Evolutionary conservation across 2,797 vertebrate genomes (phyloP).

Genomic region (Ctenochaetus hawaiiensis): DNA sequence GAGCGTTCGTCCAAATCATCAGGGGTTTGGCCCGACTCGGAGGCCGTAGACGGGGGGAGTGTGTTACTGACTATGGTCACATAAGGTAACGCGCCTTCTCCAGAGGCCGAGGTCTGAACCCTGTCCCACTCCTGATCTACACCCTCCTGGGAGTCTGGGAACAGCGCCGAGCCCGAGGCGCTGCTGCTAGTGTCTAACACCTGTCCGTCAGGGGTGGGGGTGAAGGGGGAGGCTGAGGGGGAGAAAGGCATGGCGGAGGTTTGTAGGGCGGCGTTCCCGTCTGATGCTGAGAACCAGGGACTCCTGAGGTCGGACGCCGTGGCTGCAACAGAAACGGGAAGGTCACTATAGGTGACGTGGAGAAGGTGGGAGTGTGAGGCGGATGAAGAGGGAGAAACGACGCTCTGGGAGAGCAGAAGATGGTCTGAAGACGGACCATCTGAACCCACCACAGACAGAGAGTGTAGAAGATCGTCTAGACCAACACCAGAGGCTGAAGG

Average conservation of each 20-base stretch:
- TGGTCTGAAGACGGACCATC: conserved; percentile 62
- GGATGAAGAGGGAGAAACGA: conserved; percentile 65
- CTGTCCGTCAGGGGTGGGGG: conserved; percentile 83
- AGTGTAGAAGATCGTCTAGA: conserved; percentile 71
- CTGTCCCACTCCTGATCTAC: conserved; percentile 86
- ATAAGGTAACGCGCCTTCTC: conserved; percentile 76
- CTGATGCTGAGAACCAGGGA: conserved; percentile 75
- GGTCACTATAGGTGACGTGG: conserved; percentile 78
- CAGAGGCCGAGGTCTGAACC: conserved; percentile 84
- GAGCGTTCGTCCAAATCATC: conserved; percentile 77
- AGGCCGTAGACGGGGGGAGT: conserved; percentile 27
- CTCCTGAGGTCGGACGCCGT: conserved; percentile 72
- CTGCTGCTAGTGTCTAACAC: conserved; percentile 81
- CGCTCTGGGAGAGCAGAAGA: conserved; percentile 64
- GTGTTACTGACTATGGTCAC: conserved; percentile 54
- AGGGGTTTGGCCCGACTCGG: conserved; percentile 58
- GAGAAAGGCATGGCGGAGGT: conserved; percentile 78
- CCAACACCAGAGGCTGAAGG: conserved; percentile 58
- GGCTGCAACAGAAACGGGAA: conserved; percentile 85
- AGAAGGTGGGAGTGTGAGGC: conserved; percentile 70
- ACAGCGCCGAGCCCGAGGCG: conserved; percentile 89
- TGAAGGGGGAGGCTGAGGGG: conserved; percentile 76
- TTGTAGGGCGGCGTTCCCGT: conserved; percentile 71
- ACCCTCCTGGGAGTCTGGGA: conserved; percentile 86
- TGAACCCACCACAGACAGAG: conserved; percentile 72